Conservation (phyloP, 1,140 invertebrate species). For the Drosophila simulans region DNA sequence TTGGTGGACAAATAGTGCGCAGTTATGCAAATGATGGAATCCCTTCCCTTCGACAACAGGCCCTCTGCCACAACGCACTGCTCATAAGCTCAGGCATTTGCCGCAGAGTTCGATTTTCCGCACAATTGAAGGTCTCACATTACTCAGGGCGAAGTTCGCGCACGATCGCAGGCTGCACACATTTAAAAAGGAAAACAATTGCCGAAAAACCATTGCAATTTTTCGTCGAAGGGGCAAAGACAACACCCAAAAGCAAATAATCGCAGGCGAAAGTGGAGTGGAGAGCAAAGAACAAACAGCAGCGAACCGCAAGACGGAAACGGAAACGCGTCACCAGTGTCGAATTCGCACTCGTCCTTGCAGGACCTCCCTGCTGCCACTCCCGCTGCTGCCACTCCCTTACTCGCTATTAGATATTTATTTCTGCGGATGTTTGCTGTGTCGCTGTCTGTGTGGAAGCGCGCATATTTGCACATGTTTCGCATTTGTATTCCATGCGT, state of each 20-base stretch:
- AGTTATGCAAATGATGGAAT: slow-evolving; percentile 40
- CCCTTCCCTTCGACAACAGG: neutral
- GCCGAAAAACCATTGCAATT: slow-evolving; percentile 44
- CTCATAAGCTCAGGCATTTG: slow-evolving; percentile 37
- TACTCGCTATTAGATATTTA: slow-evolving; percentile 71
- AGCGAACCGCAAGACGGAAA: slow-evolving; percentile 58
- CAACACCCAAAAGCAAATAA: slow-evolving; percentile 68
- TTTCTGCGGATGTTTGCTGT: slow-evolving; percentile 68
- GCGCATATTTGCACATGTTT: slow-evolving; percentile 81
- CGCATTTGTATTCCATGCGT: slow-evolving; percentile 81
- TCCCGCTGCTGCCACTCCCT: neutral
- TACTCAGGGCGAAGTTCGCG: slow-evolving; percentile 25
- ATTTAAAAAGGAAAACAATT: slow-evolving; percentile 52
- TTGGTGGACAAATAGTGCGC: slow-evolving; percentile 36
- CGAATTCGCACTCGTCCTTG: slow-evolving; percentile 32
- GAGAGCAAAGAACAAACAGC: slow-evolving; percentile 58
- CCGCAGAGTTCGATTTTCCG: slow-evolving; percentile 61
- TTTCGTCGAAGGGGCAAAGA: slow-evolving; percentile 40
- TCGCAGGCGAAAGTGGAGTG: slow-evolving; percentile 40
- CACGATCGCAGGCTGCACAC: slow-evolving; percentile 30
- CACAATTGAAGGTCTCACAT: slow-evolving; percentile 51
- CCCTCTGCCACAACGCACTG: neutral
- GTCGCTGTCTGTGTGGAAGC: slow-evolving; percentile 17
- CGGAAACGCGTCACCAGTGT: slow-evolving; percentile 77
- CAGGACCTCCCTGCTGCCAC: neutral